Evolutionary conservation across 2,888 invertebrate species (phyloP).

Genomic region (Heliothis peltigera): DNA sequence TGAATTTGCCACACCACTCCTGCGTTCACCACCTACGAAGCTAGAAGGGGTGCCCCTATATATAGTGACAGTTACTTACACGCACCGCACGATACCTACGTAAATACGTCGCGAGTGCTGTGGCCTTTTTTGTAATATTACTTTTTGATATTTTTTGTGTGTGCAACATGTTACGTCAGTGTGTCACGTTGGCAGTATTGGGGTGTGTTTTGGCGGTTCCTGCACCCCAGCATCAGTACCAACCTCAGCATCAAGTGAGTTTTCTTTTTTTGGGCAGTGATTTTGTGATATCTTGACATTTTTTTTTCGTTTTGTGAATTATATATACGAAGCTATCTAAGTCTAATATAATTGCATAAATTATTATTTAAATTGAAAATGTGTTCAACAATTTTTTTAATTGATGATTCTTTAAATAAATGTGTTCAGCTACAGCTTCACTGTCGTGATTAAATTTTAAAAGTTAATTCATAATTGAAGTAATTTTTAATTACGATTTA

Average conservation of each 20-base stretch:
- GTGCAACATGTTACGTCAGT: slow-evolving; percentile 83
- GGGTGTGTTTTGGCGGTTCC: slow-evolving; percentile 80
- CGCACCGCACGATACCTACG: slow-evolving; percentile 78
- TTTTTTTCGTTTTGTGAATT: not conserved
- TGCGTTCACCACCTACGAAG: slow-evolving; percentile 70
- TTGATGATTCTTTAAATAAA: no score
- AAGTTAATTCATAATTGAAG: no score
- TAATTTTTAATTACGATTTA: not conserved
- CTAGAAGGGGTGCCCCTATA: slow-evolving; percentile 87
- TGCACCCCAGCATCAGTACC: slow-evolving; percentile 79
- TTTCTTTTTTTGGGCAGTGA: slow-evolving; percentile 10
- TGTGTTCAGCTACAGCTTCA: no score
- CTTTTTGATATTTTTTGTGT: slow-evolving; percentile 68
- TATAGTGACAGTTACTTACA: slow-evolving; percentile 82
- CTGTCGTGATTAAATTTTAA: no score
- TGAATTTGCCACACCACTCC: slow-evolving; percentile 66
- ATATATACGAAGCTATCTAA: no score
- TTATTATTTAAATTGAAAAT: not conserved
- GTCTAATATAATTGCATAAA: no score
- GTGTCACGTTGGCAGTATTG: slow-evolving; percentile 80
- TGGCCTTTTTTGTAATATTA: slow-evolving; percentile 69
- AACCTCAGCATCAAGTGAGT: slow-evolving; percentile 83
- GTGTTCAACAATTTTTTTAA: no score
- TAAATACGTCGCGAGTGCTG: slow-evolving; percentile 80
- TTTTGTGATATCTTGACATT: not conserved